Evolutionary conservation across 1,140 invertebrate genomes (phyloP).

Genomic region (Drosophila asahinai): DNA sequence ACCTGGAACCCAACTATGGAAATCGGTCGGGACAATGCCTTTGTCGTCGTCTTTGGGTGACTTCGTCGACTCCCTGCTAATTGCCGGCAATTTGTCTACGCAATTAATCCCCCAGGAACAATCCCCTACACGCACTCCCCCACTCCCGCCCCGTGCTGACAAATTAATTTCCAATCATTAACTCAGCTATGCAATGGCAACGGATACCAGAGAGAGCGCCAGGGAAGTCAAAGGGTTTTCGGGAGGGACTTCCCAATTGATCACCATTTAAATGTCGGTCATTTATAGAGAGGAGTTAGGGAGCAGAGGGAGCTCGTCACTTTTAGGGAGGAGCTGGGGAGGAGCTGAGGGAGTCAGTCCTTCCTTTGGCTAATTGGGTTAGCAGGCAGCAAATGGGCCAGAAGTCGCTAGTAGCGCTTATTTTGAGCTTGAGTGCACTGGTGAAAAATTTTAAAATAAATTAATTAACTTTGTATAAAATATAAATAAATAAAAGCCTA

Average conservation of each 20-base stretch:
- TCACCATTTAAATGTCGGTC: slow-evolving; percentile 68
- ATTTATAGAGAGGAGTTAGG: slow-evolving; percentile 47
- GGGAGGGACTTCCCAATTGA: slow-evolving; percentile 38
- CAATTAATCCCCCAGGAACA: slow-evolving; percentile 48
- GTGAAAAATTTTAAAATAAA: neutral
- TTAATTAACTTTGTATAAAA: too few relatives aligned
- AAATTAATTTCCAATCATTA: slow-evolving; percentile 82
- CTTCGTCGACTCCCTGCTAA: slow-evolving; percentile 47
- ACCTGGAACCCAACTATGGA: slow-evolving; percentile 10
- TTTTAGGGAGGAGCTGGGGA: slow-evolving; percentile 12
- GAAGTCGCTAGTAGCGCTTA: slow-evolving; percentile 34
- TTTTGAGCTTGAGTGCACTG: slow-evolving; percentile 50
- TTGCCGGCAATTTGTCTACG: slow-evolving; percentile 72
- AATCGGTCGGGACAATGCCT: slow-evolving; percentile 36
- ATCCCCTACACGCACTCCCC: slow-evolving; percentile 13
- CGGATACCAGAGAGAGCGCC: slow-evolving; percentile 26
- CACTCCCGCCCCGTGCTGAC: slow-evolving; percentile 28
- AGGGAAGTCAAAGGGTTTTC: slow-evolving; percentile 32
- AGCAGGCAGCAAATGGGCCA: slow-evolving; percentile 57
- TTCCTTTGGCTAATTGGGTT: slow-evolving; percentile 61
- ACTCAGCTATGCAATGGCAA: slow-evolving; percentile 58
- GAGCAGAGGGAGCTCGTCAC: slow-evolving; percentile 41
- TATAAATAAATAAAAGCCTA: too few relatives aligned
- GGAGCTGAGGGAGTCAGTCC: slow-evolving; percentile 1
- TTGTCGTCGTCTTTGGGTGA: slow-evolving; percentile 19